A percentile compares a stretch with the other conserved stretches of the same genome.
These are phyloP conservation scores for Clitarchus hookeri DNA, from an alignment of 2,888 invertebrate species.

Conservation along the genomic window DNA sequence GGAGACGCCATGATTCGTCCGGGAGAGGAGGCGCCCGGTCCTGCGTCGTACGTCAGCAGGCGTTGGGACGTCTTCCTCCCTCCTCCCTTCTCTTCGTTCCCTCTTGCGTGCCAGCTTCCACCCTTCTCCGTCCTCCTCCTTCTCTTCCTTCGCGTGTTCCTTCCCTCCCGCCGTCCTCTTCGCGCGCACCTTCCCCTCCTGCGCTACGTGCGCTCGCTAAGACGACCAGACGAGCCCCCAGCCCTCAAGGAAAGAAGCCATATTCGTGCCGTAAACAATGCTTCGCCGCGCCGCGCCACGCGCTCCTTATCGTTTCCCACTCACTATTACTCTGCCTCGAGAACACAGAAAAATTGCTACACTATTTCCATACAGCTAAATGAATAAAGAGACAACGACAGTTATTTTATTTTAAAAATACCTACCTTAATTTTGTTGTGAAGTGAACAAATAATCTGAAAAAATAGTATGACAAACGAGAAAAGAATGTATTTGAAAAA, in stretches of 20 bases:
- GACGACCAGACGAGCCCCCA: neutral
- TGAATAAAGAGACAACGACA: no score
- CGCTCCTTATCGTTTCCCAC: no score
- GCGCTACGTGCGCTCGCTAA: neutral
- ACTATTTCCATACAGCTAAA: no score
- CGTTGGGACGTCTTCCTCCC: neutral
- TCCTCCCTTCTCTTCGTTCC: neutral
- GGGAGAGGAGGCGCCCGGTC: neutral
- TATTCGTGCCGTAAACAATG: neutral
- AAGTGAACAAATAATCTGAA: no score
- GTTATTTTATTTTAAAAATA: no score
- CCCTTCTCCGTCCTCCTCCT: neutral
- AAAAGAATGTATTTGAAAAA: no score
- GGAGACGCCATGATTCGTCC: slow-evolving; percentile 24
- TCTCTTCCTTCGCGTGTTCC: neutral
- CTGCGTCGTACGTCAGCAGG: slow-evolving; percentile 24
- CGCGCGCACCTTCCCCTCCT: neutral
- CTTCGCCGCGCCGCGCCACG: no score
- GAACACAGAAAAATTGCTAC: no score
- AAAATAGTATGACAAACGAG: no score
- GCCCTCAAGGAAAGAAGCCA: slow-evolving; percentile 20
- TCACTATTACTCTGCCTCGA: no score
- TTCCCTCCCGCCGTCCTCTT: neutral
- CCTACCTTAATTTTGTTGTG: no score
- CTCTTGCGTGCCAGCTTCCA: neutral